These are phyloP conservation scores for Spongilla lacustris DNA, from an alignment of 37 sponge, comb jelly and placozoan species.

Conservation along the genomic window DNA sequence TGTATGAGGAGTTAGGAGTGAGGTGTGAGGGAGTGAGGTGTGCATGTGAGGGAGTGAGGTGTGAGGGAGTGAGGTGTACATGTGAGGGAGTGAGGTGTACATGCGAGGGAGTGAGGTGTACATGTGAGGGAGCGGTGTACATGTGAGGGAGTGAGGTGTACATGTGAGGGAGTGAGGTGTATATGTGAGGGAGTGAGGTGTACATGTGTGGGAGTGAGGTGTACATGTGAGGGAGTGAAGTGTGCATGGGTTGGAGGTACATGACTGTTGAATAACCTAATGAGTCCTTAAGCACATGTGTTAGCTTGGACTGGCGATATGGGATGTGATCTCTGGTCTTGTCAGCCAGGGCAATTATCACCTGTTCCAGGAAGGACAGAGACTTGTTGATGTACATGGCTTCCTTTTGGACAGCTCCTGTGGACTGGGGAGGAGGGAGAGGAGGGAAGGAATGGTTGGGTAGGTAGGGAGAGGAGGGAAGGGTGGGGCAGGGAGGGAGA, in stretches of 20 bases:
- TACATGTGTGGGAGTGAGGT: neutral
- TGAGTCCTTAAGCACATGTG: slow-evolving; percentile 95
- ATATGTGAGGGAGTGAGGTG: no score
- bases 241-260: neutral
- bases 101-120: neutral
- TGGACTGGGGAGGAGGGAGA: slow-evolving; percentile 49
- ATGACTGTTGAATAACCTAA: slow-evolving; percentile 42
- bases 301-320: slow-evolving; percentile 95
- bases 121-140: neutral
- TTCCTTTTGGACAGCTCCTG: slow-evolving; percentile 80
- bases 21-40: neutral
- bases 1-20: neutral
- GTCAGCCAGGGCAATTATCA: slow-evolving; percentile 85
- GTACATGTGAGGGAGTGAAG: neutral
- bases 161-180: neutral
- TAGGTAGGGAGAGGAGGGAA: no score
- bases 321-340: slow-evolving; percentile 85
- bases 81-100: neutral
- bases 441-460: neutral
- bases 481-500: neutral
- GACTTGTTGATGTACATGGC: slow-evolving; percentile 98
- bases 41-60: neutral
- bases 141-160: neutral
- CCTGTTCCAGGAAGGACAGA: slow-evolving; percentile 97
- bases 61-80: neutral